A percentile compares a stretch with the other conserved stretches of the same genome.
These are phyloP conservation scores for Hipposideros larvatus DNA, from an alignment of 2,797 vertebrate genomes.

Conservation along the genomic window DNA sequence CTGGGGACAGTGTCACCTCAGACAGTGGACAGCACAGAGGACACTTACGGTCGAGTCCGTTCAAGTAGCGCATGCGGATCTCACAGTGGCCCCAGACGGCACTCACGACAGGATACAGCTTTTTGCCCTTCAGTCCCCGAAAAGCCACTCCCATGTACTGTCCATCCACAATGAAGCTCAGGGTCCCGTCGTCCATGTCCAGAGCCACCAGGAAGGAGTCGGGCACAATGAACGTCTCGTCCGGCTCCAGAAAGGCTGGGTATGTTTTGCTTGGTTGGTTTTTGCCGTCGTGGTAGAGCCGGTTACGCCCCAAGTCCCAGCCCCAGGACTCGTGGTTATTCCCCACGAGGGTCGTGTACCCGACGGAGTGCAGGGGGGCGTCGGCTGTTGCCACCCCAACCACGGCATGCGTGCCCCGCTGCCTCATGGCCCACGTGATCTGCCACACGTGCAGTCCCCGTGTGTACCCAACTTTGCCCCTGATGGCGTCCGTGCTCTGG, in stretches of 20 bases:
- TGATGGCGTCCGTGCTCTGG: constrained; percentile 98
- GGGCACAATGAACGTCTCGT: constrained; percentile 97
- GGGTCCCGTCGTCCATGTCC: constrained; percentile 98
- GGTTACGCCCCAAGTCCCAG: constrained; percentile 98
- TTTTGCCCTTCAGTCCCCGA: constrained; percentile 97
- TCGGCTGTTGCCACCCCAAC: constrained; percentile 96
- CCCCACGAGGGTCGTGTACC: constrained; percentile 97
- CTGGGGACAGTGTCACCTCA: not conserved
- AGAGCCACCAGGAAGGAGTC: constrained; percentile 98
- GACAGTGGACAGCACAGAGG: rapidly evolving
- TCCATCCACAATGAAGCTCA: constrained; percentile 98
- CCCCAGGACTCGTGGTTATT: constrained; percentile 98
- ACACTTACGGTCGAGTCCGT: constrained; percentile 99
- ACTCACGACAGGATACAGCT: constrained; percentile 98
- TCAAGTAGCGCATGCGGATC: constrained; percentile 99
- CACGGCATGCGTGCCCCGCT: constrained; percentile 97
- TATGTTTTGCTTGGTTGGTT: constrained; percentile 97
- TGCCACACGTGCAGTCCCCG: constrained; percentile 98
- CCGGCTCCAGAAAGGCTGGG: constrained; percentile 95
- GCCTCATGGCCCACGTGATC: constrained; percentile 98
- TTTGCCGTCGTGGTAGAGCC: constrained; percentile 97
- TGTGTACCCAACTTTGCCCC: constrained; percentile 97
- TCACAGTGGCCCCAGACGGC: constrained; percentile 99
- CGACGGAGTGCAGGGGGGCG: constrained; percentile 96
- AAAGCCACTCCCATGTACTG: constrained; percentile 99